Percentiles rank a stretch among this genome's conserved stretches.
Conservation (phyloP, 2,888 invertebrate genomes). For the Lasioglossum marginatum region DNA sequence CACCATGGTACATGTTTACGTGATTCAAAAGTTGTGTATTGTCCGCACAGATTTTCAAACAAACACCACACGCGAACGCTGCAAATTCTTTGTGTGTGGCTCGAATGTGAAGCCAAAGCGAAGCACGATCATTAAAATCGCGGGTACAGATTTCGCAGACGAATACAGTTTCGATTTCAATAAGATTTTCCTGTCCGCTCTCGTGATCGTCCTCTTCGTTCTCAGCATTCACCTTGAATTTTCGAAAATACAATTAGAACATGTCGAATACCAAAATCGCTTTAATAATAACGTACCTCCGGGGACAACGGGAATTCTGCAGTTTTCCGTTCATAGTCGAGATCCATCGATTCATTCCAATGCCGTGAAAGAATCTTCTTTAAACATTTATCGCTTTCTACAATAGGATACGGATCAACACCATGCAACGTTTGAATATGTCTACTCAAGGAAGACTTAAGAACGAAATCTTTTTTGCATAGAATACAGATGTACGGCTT, state of each 20-base stretch:
- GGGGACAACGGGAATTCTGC: constrained; percentile 56
- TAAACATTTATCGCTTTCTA: constrained; percentile 80
- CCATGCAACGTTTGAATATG: constrained; percentile 86
- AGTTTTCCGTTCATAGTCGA: constrained; percentile 66
- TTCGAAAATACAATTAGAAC: neutral
- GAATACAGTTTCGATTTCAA: constrained; percentile 84
- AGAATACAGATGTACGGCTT: constrained; percentile 85
- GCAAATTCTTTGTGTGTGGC: constrained; percentile 86
- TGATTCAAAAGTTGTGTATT: constrained; percentile 85
- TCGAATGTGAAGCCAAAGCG: constrained; percentile 86
- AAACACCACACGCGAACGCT: constrained; percentile 86
- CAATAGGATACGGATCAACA: constrained; percentile 84
- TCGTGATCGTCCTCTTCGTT: constrained; percentile 79
- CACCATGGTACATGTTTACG: constrained; percentile 85
- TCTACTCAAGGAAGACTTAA: constrained; percentile 84
- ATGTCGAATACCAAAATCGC: neutral
- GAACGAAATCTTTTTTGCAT: constrained; percentile 85
- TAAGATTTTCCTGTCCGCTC: constrained; percentile 79
- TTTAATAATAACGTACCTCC: constrained; percentile 43
- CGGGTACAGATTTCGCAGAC: constrained; percentile 85
- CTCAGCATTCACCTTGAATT: constrained; percentile 64
- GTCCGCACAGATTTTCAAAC: constrained; percentile 85
- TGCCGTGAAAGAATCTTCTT: constrained; percentile 73
- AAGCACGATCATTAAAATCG: constrained; percentile 85
- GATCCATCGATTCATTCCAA: constrained; percentile 68